These are phyloP conservation scores for Hypercompe scribonia DNA, from an alignment of 2,888 invertebrate genomes.

Conservation along the genomic window DNA sequence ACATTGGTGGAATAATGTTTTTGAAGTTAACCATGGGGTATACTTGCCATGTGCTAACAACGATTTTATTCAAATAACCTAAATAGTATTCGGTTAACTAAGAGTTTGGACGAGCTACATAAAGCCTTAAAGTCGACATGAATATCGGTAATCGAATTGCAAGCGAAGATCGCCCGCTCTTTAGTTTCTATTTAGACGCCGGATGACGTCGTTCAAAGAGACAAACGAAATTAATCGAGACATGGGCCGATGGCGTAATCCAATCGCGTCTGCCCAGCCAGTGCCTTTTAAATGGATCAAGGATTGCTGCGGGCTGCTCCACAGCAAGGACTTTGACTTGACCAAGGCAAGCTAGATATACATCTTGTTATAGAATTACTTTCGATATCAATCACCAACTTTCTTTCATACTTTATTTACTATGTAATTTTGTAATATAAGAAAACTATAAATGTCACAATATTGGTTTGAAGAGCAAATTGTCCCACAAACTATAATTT, in stretches of 20 bases:
- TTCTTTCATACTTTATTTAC: not conserved
- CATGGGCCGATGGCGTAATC: constrained; percentile 78
- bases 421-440: not conserved
- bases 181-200: constrained; percentile 69
- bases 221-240: constrained; percentile 84
- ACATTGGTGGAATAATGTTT: too few relatives aligned
- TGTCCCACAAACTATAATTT: not conserved
- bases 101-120: constrained; percentile 6
- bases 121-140: constrained; percentile 43
- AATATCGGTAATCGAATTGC: constrained; percentile 79
- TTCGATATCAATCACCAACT: not conserved
- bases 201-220: constrained; percentile 73
- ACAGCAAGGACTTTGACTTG: constrained; percentile 45
- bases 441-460: not conserved
- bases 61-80: not conserved
- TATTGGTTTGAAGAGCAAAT: not conserved
- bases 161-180: constrained; percentile 74
- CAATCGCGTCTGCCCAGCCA: constrained; percentile 66
- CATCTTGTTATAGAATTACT: not conserved
- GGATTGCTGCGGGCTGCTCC: constrained; percentile 41
- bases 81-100: not conserved
- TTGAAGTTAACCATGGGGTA: too few relatives aligned
- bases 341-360: constrained; percentile 18
- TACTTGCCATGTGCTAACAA: not conserved
- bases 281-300: constrained; percentile 70